Evolutionary conservation across 2,113 vertebrate genomes (phyloP).

Genomic region (Grammomys surdaster): DNA sequence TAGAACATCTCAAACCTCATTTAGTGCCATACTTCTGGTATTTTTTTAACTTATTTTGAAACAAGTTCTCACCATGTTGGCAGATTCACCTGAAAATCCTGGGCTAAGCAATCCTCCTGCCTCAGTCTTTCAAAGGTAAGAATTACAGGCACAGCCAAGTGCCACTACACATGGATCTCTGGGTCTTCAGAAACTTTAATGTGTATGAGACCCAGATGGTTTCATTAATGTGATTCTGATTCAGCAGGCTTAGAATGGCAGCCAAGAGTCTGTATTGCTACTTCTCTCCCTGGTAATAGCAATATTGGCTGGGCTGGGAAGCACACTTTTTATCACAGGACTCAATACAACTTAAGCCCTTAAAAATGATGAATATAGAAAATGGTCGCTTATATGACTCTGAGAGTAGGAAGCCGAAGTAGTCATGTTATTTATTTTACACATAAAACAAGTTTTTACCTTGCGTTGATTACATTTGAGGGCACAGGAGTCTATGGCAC

Average conservation of each 20-base stretch:
- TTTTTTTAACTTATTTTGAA: neutral
- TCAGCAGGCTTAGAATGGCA: neutral
- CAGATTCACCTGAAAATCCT: neutral
- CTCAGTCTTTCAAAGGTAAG: neutral
- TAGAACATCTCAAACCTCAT: neutral
- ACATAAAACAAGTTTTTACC: slow-evolving; percentile 48
- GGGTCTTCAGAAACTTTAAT: neutral
- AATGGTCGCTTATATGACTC: slow-evolving; percentile 17
- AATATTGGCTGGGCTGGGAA: neutral
- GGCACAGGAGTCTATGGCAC: neutral
- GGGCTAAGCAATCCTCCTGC: neutral
- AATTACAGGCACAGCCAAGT: no score
- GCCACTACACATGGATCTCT: neutral
- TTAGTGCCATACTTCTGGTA: neutral
- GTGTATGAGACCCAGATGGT: neutral
- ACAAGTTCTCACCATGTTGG: neutral
- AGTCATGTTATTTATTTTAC: slow-evolving; percentile 54
- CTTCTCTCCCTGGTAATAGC: neutral
- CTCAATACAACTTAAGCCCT: neutral
- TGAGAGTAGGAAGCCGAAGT: slow-evolving; percentile 14
- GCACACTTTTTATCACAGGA: neutral
- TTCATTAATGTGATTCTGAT: slow-evolving; percentile 45
- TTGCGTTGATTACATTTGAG: neutral
- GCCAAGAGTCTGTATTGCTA: neutral
- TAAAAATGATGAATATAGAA: slow-evolving; percentile 43